Evolutionary conservation across 2,888 invertebrate species (phyloP), one percentile per base, ranked within the genome.

Genomic region (Euproctis similis): DNA sequence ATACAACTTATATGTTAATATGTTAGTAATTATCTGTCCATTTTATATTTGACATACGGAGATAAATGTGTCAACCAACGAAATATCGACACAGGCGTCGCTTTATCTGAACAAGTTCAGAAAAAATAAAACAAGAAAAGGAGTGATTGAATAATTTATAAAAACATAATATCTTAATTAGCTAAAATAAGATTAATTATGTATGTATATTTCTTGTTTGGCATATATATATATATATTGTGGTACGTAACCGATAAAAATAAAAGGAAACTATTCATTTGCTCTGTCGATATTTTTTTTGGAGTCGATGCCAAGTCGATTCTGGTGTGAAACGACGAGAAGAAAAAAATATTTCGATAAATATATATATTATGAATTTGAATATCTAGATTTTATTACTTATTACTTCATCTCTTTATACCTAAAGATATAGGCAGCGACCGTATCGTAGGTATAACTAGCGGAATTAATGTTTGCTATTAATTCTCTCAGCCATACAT

Each of bases 31-130:
- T 21, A 31, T 37, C 35, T 62, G 69, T 56, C 66, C 67, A 67
- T 73, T 70, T 67, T 59, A 67, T 65, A 61, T 66, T 66, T 73
- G 75, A 75, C 76, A 66, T 49, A 31, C 10, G n/a, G 24, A 60
- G 75, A 77, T 76, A 74, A 67, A 60, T 48, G 39, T 50, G 50
- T 48, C 41, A 44, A 29, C 18, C 21, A 17, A 35, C 42, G 41
- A 54, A 42, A 43, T 45, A 46, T 42, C 46, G 38, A 45, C 35
- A 33, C 27, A 37, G 32, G 35, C 39, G n/a, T n/a, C 29, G 16
- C 22, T 39, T 61, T 63, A 60, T 64, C 61, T 50, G 23, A 28
- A 33, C 45, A 46, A 27, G 44, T 29, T 28, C 27, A 24, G 34
- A 51, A 53, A 54, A 63, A 63, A 58, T 29, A 31, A n/a, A n/a